Base-by-base conservation (phyloP, 2,888 invertebrate species). In the Acrocera orbiculus region DNA sequence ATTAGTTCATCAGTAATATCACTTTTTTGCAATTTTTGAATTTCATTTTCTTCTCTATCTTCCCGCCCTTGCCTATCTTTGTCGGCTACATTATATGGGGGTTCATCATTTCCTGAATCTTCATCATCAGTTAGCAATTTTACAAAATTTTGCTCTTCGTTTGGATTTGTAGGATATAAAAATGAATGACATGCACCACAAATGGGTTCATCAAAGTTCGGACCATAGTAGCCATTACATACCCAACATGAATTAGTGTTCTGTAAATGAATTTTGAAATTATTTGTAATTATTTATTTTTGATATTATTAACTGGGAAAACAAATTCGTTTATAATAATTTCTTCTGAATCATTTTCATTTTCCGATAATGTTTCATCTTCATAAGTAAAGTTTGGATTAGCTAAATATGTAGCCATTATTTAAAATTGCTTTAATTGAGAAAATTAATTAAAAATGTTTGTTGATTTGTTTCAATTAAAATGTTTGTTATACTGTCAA, bases 101-200 rank as follows among this genome's bases (percentile, higher is more conserved):
- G 90, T 53, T 93, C 92, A 54, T 93, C 93, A 54, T 89, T 93
- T 1, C 92, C 93, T 0, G 89, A 90, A 56, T 92, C 90, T 44
- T 83, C 83, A 46, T 86, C 87, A 48, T 89, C 89, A 5, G 80
- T 78, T 39, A 69, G 66, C 41, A 70, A 68, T 32, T 51, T 52
- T 40, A 56, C 42, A 11, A 51, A 17, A 9, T 30, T 16, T 25
- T 32, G 47, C 11, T 61, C 55, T 34, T 62, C 59, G 3, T 49
- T 45, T 3, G 51, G 45, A 33, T 58, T 56, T 50, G 81, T 77
- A 2, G 87, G 86, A 52, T 82, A 90, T n/a, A 92, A 62, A 58
- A 92, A 92, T 27, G 85, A 70, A 54, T 92, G 92, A 49, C 92
- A 93, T 1, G 87, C 86, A 11, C 79, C 73, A 58, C 92, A 93